Percentiles rank a stretch among this genome's conserved stretches.
Conservation (phyloP, 2,797 vertebrate species). For the Chrysocyon brachyurus region DNA sequence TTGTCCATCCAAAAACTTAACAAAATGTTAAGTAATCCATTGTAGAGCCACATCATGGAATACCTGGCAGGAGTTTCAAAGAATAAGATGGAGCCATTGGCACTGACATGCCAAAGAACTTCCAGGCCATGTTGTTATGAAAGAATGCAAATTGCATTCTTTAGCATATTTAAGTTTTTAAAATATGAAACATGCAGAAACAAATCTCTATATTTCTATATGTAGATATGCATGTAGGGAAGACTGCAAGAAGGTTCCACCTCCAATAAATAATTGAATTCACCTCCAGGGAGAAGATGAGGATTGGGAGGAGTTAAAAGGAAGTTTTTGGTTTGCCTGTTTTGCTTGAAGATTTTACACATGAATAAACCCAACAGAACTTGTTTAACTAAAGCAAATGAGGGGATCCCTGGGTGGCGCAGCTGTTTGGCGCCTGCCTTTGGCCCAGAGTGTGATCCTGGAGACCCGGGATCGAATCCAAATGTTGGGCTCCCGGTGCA, state of each 20-base stretch:
- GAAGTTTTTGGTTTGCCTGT: neutral
- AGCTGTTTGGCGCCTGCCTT: no score
- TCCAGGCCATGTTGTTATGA: neutral
- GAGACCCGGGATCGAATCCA: no score
- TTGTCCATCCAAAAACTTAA: neutral
- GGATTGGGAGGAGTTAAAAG: neutral
- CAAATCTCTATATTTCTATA: neutral
- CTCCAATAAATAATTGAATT: neutral
- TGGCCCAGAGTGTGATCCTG: no score
- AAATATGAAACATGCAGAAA: neutral
- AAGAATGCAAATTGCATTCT: neutral
- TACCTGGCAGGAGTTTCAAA: neutral
- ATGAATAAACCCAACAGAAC: slow-evolving; percentile 26
- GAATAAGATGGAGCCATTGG: neutral
- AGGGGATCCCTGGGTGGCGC: neutral
- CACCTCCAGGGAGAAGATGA: neutral
- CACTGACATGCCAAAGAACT: neutral
- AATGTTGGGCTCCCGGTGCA: no score
- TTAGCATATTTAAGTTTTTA: neutral
- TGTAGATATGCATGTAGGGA: neutral
- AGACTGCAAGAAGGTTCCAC: neutral
- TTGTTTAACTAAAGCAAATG: slow-evolving; percentile 56
- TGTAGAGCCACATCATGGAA: neutral
- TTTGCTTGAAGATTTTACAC: neutral
- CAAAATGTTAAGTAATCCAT: neutral